Percentiles rank a stretch among this genome's conserved stretches.
Evolutionary conservation across 2,113 vertebrate species (phyloP).

Genomic region (Sciurus niger): DNA sequence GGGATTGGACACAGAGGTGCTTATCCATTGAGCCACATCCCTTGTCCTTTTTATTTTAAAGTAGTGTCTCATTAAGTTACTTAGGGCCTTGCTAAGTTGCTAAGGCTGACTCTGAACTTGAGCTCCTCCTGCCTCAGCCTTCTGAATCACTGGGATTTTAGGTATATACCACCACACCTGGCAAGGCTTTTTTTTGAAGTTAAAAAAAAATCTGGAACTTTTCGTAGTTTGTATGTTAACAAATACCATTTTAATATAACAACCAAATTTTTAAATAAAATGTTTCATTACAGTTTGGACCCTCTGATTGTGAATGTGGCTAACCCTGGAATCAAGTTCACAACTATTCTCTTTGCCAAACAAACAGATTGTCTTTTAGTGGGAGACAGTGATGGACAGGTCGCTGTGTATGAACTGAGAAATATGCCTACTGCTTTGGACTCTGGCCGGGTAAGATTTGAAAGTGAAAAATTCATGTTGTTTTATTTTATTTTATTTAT

Average conservation of each 20-base stretch:
- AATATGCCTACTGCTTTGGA: conserved; percentile 82
- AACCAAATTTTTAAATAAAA: conserved; percentile 38
- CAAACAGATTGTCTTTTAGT: conserved; percentile 91
- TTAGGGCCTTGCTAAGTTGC: too few species aligned
- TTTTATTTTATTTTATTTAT: too few species aligned
- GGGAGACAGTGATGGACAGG: conserved; percentile 92
- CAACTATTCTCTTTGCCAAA: conserved; percentile 89
- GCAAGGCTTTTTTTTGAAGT: conserved; percentile 31
- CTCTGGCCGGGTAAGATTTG: conserved; percentile 84
- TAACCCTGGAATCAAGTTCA: conserved; percentile 87
- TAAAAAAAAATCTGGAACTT: background rate
- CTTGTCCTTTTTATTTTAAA: too few species aligned
- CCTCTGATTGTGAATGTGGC: conserved; percentile 88
- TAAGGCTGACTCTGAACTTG: too few species aligned
- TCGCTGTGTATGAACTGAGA: conserved; percentile 90
- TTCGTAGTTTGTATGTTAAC: background rate
- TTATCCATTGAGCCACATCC: too few species aligned
- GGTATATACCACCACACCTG: background rate
- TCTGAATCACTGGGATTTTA: too few species aligned
- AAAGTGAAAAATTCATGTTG: background rate
- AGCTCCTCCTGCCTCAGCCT: too few species aligned
- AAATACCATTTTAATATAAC: background rate
- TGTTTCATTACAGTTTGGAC: conserved; percentile 88
- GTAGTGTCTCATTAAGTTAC: too few species aligned
- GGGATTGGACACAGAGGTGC: too few species aligned